phyloP scores from a whole-genome alignment of 1,140 invertebrate species.

The Eulimnadia texana region DNA sequence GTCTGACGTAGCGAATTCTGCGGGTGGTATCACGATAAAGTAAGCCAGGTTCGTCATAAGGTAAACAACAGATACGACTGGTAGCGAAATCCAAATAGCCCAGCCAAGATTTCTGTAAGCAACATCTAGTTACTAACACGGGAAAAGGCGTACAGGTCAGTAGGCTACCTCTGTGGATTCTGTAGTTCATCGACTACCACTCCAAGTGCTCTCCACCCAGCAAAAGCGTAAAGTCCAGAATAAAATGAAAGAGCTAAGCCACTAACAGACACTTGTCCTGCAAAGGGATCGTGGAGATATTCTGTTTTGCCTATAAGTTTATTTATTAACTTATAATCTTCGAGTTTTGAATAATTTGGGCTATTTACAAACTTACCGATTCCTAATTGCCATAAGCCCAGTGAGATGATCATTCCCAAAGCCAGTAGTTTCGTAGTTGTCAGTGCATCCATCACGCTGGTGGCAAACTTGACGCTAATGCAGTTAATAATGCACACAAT shows the following conservation, averaged over 20 bases:
- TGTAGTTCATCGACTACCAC: constrained; percentile 87
- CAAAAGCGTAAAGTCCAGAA: constrained; percentile 84
- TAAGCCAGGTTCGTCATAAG: constrained; percentile 81
- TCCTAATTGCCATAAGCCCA: constrained; percentile 49
- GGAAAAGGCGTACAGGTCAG: too few relatives aligned
- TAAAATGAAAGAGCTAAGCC: constrained; percentile 71
- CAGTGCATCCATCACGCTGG: constrained; percentile 78
- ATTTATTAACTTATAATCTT: constrained; percentile 3
- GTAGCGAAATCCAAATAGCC: constrained; percentile 75
- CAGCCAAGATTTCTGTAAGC: constrained; percentile 60
- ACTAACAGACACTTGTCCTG: constrained; percentile 27
- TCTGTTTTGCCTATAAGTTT: constrained; percentile 43
- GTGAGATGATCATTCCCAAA: constrained; percentile 61
- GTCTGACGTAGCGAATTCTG: constrained; percentile 56
- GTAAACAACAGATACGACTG: constrained; percentile 71
- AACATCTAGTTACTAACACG: constrained; percentile 9
- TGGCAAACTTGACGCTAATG: constrained; percentile 70
- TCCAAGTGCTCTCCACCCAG: constrained; percentile 37
- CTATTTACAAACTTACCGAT: neutral
- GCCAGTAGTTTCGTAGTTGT: constrained; percentile 76
- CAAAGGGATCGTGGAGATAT: constrained; percentile 42
- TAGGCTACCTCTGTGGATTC: constrained; percentile 86
- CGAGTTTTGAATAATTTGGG: neutral
- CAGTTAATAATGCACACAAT: constrained; percentile 78
- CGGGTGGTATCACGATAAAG: constrained; percentile 63